Percentiles rank a stretch among this genome's conserved stretches.
Conservation (phyloP, 2,888 invertebrate genomes). For the Chloroclystis v-ata region DNA sequence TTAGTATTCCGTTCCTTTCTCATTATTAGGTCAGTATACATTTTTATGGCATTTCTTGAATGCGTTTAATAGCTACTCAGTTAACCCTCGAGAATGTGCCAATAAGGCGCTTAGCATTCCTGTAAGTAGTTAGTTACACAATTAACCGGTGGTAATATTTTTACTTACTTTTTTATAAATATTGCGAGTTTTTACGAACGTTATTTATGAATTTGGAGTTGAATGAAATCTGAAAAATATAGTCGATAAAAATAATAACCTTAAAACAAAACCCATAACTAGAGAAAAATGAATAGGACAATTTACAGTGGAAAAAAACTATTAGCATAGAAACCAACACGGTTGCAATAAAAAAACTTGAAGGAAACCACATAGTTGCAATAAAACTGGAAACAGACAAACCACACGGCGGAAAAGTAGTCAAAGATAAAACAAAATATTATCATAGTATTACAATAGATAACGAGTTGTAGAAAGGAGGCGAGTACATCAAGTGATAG, state of each 20-base stretch:
- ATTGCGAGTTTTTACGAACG: neutral
- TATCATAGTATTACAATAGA: neutral
- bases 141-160: neutral
- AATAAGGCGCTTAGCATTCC: neutral
- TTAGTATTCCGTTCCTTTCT: neutral
- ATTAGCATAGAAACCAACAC: no score
- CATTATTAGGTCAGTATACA: neutral
- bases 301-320: no score
- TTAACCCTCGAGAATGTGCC: neutral
- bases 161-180: neutral
- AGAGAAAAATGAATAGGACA: no score
- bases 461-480: constrained; percentile 1
- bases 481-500: neutral
- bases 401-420: no score
- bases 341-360: no score
- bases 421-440: neutral
- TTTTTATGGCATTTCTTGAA: neutral
- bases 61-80: neutral
- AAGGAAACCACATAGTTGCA: no score
- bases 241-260: no score
- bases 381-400: no score
- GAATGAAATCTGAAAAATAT: no score
- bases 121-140: neutral
- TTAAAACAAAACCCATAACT: no score
- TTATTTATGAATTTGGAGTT: no score